phyloP scores from a whole-genome alignment of 2,888 invertebrate species.

The Macaria notata region DNA sequence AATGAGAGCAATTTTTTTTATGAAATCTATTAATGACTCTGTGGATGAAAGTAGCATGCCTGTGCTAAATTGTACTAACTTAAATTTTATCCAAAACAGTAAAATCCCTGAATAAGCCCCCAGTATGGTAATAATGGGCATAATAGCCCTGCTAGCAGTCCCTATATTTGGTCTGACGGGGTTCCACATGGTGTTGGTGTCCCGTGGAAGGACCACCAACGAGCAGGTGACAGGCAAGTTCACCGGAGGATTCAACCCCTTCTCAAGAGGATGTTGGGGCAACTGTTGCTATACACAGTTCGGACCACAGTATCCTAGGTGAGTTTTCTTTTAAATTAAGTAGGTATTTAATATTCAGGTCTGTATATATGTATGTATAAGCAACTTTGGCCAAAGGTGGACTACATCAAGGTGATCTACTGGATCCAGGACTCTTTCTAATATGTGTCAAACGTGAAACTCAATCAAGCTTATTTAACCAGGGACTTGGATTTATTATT shows the following conservation, averaged over 20 bases:
- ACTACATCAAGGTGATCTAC: too few relatives aligned
- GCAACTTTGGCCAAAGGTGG: too few relatives aligned
- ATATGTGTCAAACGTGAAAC: too few relatives aligned
- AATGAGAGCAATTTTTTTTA: too few relatives aligned
- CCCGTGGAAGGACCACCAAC: slow-evolving; percentile 98
- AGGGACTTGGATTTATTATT: too few relatives aligned
- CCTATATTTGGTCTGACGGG: slow-evolving; percentile 99
- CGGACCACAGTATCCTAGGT: slow-evolving; percentile 99
- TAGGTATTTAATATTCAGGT: neutral
- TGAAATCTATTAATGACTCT: too few relatives aligned
- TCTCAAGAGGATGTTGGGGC: slow-evolving; percentile 96
- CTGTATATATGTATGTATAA: too few relatives aligned
- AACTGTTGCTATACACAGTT: slow-evolving; percentile 98
- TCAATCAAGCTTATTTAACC: too few relatives aligned
- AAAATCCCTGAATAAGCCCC: slow-evolving; percentile 44
- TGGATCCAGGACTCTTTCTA: too few relatives aligned
- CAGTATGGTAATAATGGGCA: slow-evolving; percentile 95
- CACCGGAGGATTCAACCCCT: slow-evolving; percentile 99
- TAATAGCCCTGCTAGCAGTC: slow-evolving; percentile 95
- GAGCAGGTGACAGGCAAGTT: slow-evolving; percentile 99
- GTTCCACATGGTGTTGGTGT: slow-evolving; percentile 98
- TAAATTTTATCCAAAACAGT: neutral
- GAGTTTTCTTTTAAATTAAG: slow-evolving; percentile 41
- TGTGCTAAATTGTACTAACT: too few relatives aligned
- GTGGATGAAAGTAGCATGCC: too few relatives aligned